phyloP scores from a whole-genome alignment of 2,888 invertebrate species.

The Microctonus brassicae region DNA sequence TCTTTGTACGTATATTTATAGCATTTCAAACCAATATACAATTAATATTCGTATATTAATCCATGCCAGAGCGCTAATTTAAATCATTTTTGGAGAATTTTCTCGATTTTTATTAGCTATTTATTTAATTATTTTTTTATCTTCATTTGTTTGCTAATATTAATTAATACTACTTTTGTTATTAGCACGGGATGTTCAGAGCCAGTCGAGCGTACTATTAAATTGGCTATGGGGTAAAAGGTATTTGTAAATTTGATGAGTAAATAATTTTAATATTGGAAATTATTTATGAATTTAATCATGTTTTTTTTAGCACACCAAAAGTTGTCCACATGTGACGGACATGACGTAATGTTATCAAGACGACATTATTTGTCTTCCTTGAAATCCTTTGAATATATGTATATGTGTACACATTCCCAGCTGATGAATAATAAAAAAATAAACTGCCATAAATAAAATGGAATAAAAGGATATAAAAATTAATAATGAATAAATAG shows the following conservation, averaged over 20 bases:
- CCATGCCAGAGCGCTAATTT: too few species aligned
- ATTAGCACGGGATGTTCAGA: slow-evolving; percentile 82
- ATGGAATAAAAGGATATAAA: neutral
- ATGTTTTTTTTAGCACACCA: slow-evolving; percentile 59
- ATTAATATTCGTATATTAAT: too few species aligned
- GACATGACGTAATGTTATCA: slow-evolving; percentile 19
- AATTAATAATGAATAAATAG: neutral
- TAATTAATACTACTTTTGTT: slow-evolving; percentile 19
- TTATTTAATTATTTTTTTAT: neutral
- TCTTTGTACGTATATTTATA: slow-evolving; percentile 76
- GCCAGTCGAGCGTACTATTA: slow-evolving; percentile 82
- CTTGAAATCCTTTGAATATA: neutral
- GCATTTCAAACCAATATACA: neutral
- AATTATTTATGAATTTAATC: too few species aligned
- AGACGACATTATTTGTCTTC: neutral
- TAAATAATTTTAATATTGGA: neutral
- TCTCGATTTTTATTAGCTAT: neutral
- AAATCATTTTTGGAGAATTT: too few species aligned
- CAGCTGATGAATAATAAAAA: neutral
- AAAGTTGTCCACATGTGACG: slow-evolving; percentile 69
- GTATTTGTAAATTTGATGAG: slow-evolving; percentile 53
- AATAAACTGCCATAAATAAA: neutral
- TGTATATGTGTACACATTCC: neutral
- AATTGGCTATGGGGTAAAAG: slow-evolving; percentile 88
- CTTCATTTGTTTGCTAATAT: neutral